Conservation (phyloP, 2,888 invertebrate genomes). For the Eristalis tenax region DNA sequence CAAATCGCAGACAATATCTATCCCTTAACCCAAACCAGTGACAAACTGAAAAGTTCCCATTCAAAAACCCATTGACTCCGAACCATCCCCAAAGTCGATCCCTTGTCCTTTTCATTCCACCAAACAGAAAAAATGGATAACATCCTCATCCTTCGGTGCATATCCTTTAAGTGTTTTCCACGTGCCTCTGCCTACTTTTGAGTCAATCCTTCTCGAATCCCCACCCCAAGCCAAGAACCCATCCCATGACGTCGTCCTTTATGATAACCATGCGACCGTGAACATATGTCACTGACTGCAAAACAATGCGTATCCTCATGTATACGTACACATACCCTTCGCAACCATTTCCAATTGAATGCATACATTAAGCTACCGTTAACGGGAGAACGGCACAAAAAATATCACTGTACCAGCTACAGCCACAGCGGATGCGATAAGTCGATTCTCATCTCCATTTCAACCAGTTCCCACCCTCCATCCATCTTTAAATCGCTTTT, state of each 20-base stretch:
- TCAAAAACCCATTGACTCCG: background rate
- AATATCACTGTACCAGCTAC: constrained; percentile 53
- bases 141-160: constrained; percentile 38
- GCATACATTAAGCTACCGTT: constrained; percentile 64
- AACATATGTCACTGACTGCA: constrained; percentile 67
- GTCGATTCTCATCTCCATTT: constrained; percentile 66
- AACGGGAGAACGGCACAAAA: background rate
- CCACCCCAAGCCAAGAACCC: background rate
- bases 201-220: constrained; percentile 3
- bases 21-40: background rate
- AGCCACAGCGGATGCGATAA: constrained; percentile 66
- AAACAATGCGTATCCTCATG: constrained; percentile 63
- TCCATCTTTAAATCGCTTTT: constrained; percentile 50
- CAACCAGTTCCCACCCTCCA: constrained; percentile 18
- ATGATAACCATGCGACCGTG: constrained; percentile 66
- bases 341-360: constrained; percentile 61
- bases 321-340: constrained; percentile 43
- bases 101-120: background rate
- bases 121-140: constrained; percentile 28
- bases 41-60: background rate
- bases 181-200: constrained; percentile 30
- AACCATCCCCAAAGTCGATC: background rate
- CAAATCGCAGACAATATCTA: constrained; percentile 40
- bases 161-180: constrained; percentile 50
- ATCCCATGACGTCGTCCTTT: background rate